These are phyloP conservation scores for Hipparchia semele DNA, from an alignment of 2,888 invertebrate genomes.

Conservation along the genomic window DNA sequence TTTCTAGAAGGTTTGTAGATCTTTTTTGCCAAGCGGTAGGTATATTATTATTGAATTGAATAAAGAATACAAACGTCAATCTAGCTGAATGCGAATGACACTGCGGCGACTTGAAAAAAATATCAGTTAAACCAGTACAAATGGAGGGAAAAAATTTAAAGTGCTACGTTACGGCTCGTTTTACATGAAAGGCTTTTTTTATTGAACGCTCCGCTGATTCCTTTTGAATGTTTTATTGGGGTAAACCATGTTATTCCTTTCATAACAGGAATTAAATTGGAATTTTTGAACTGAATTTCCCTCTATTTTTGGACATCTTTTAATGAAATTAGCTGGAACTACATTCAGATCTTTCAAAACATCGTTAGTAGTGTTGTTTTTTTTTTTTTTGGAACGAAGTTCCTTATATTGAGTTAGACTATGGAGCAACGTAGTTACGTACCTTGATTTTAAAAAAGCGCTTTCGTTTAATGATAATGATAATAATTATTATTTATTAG, in stretches of 20 bases:
- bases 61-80: constrained; percentile 47
- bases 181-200: constrained; percentile 56
- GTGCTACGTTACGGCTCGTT: constrained; percentile 54
- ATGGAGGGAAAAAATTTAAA: constrained; percentile 57
- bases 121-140: constrained; percentile 41
- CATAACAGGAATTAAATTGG: constrained; percentile 44
- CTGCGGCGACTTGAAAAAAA: constrained; percentile 37
- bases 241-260: constrained; percentile 57
- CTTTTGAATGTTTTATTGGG: constrained; percentile 62
- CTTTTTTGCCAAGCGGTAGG: too few species aligned
- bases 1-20: too few species aligned
- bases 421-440: not conserved
- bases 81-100: constrained; percentile 42
- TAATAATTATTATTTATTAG: too few species aligned
- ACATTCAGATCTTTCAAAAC: not conserved
- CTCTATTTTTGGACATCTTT: constrained; percentile 13
- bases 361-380: not conserved
- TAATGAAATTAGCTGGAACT: constrained; percentile 11
- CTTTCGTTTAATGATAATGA: too few species aligned
- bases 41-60: constrained; percentile 31
- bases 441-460: too few species aligned
- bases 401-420: not conserved
- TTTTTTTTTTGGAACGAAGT: not conserved
- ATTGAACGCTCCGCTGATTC: constrained; percentile 58
- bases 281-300: constrained; percentile 10